Evolutionary conservation across 2,113 vertebrate genomes (phyloP), one percentile per base, ranked within the genome.

Genomic region (Actenoides lindsayi): DNA sequence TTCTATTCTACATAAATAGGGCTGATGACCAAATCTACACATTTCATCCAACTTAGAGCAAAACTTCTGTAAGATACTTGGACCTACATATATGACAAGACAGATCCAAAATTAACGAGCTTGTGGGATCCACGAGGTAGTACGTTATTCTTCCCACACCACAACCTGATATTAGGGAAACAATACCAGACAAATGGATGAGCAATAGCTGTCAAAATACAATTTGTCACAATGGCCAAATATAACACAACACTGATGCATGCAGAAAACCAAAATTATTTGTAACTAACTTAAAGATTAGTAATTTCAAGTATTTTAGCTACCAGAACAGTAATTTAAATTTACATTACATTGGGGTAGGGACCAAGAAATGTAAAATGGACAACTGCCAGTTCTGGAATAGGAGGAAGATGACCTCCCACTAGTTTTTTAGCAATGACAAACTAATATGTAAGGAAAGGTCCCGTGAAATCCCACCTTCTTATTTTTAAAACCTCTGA

Each of bases 1-100:
- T 79, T 50, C 53, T 35, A 2, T 60, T 68, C 41, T 50, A 8
- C 44, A 27, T 48, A 35, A 42, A 74, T 15, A 25, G 23, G 31
- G 50, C 13, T 59, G 51, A 67, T 59, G 65, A 74, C 39, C 21
- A 46, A 39, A 77, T 17, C 17, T 20, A 79, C 5, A 33, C 15
- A 35, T 10, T 65, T 67, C 37, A 78, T 35, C 28, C 60, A 89
- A 63, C 6, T 53, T 85, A 39, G 1, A 27, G 33, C 9, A 57
- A 28, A 68, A 83, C 31, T 54, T 16, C 30, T 0, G 0, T 19
- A 79, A 37, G n/a, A 56, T n/a, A 46, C 7, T 31, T 46, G 53
- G 25, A 67, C 59, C 51, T 63, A 71, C n/a, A 42, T 5, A 25
- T 1, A 39, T 11, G n/a, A 71, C 24, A 76, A 80, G 24, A 41